These are phyloP conservation scores for Cataglyphis cursor DNA, from an alignment of 2,888 invertebrate species.

Conservation along the genomic window DNA sequence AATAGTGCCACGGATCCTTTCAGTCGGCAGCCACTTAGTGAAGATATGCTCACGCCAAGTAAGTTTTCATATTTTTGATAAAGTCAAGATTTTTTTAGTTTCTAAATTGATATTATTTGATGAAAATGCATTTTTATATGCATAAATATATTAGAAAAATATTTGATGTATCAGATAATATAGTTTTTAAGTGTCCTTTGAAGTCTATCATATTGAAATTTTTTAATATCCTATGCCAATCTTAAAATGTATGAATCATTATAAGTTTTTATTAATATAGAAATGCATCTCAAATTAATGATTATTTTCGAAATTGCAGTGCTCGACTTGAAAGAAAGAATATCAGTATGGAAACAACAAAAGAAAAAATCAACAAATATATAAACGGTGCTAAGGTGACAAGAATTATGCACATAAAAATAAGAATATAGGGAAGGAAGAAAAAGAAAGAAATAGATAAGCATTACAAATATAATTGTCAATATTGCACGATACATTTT, in stretches of 20 bases:
- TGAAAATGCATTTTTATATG: not conserved
- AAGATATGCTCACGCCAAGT: conserved; percentile 97
- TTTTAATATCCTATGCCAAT: not conserved
- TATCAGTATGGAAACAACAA: conserved; percentile 95
- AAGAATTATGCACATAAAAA: conserved; percentile 62
- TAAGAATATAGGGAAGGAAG: conserved; percentile 2
- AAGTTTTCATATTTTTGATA: conserved; percentile 73
- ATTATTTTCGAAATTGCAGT: conserved; percentile 87
- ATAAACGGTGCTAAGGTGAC: conserved; percentile 76
- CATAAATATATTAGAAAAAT: not conserved
- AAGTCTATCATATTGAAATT: not conserved
- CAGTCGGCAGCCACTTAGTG: conserved; percentile 97
- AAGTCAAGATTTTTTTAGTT: not conserved
- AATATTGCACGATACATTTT: conserved; percentile 68
- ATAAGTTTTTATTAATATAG: not conserved
- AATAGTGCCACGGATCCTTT: conserved; percentile 99
- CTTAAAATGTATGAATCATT: not conserved
- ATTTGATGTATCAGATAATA: not conserved
- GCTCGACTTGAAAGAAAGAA: conserved; percentile 94
- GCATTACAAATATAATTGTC: conserved; percentile 61
- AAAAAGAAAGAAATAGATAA: conserved; percentile 8
- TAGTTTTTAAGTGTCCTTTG: not conserved
- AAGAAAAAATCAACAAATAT: conserved; percentile 88
- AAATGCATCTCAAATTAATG: not conserved
- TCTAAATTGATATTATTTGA: not conserved